phyloP scores from a whole-genome alignment of 1,140 invertebrate genomes.

The Planococcus citri region DNA sequence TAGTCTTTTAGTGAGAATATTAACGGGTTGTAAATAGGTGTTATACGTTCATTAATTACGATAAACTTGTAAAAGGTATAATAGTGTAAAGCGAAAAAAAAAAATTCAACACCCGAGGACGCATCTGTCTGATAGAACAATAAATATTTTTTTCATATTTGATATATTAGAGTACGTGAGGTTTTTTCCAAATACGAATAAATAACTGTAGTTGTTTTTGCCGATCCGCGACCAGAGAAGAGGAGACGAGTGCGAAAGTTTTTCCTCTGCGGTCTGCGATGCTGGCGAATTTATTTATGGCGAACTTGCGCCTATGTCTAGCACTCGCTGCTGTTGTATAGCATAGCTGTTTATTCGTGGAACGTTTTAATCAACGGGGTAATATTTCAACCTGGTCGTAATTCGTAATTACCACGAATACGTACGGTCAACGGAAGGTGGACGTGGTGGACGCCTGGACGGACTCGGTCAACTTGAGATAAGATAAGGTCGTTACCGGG shows the following conservation, averaged over 20 bases:
- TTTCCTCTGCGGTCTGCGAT: not conserved
- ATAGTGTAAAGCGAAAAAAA: not conserved
- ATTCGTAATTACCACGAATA: not conserved
- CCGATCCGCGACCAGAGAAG: too few species aligned
- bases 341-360: not conserved
- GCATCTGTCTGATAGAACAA: slow-evolving; percentile 1
- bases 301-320: too few species aligned
- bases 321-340: too few species aligned
- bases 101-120: not conserved
- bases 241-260: not conserved
- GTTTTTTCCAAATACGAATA: not conserved
- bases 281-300: not conserved
- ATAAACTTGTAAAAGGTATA: not conserved
- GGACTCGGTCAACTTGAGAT: too few species aligned
- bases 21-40: slow-evolving; percentile 16
- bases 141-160: not conserved
- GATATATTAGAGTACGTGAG: not conserved
- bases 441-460: too few species aligned
- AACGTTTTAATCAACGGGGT: not conserved
- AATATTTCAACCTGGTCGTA: not conserved
- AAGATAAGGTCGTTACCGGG: too few species aligned
- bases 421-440: too few species aligned
- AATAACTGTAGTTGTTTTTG: slow-evolving; percentile 3
- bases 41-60: slow-evolving; percentile 17
- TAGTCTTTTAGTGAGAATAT: slow-evolving; percentile 14